A percentile compares a stretch with the other conserved stretches of the same genome.
Conservation (phyloP, 1,140 invertebrate genomes). For the Panagrolaimus sp. region DNA sequence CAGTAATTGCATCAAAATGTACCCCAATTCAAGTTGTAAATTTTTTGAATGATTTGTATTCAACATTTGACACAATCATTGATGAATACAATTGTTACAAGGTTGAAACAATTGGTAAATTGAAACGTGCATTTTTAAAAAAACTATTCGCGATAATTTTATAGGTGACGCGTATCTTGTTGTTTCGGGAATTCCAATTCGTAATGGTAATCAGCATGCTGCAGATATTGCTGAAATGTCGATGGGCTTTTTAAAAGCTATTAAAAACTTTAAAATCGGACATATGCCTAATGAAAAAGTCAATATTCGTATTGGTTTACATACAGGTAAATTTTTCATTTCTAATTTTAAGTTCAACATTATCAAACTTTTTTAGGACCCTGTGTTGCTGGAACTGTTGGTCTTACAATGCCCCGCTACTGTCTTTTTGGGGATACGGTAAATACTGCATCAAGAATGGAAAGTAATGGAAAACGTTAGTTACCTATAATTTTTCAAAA, state of each 20-base stretch:
- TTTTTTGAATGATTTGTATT: slow-evolving; percentile 75
- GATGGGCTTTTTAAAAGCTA: slow-evolving; percentile 54
- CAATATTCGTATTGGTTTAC: slow-evolving; percentile 8
- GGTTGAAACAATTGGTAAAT: slow-evolving; percentile 62
- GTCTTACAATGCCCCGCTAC: slow-evolving; percentile 79
- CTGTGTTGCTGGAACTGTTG: slow-evolving; percentile 77
- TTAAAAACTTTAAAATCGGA: slow-evolving; percentile 12
- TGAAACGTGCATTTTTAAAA: no score
- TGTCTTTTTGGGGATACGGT: slow-evolving; percentile 68
- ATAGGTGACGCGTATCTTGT: slow-evolving; percentile 71
- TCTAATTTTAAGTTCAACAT: no score
- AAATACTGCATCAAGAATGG: slow-evolving; percentile 65
- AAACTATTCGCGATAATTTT: no score
- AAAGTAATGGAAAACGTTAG: slow-evolving; percentile 63
- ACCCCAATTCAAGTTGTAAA: slow-evolving; percentile 68
- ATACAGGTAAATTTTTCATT: no score
- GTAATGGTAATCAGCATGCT: slow-evolving; percentile 66
- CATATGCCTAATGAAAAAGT: slow-evolving; percentile 18
- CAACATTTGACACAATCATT: slow-evolving; percentile 71
- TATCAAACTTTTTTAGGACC: no score
- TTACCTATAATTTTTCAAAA: neutral
- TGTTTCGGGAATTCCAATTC: slow-evolving; percentile 66
- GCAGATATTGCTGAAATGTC: slow-evolving; percentile 64
- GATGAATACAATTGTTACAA: slow-evolving; percentile 74
- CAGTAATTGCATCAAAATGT: slow-evolving; percentile 73